Conservation (phyloP, 2,888 invertebrate genomes). For the Tipula helvola region DNA sequence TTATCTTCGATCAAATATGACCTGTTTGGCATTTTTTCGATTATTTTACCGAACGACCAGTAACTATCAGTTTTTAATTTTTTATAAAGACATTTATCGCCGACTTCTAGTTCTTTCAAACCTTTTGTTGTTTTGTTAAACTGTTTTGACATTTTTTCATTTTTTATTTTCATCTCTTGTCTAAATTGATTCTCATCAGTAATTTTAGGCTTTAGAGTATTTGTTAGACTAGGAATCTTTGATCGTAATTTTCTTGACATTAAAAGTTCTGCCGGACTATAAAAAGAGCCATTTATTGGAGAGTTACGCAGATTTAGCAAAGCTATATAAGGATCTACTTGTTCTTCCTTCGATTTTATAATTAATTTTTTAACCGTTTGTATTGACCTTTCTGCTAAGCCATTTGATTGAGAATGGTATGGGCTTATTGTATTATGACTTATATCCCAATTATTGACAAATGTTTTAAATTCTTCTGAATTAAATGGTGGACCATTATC, state of each 20-base stretch:
- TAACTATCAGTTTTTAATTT: too few relatives aligned
- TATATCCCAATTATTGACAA: not conserved
- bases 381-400: too few relatives aligned
- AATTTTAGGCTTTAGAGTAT: not conserved
- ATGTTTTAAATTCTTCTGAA: not conserved
- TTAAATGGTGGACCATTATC: too few relatives aligned
- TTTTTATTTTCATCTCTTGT: not conserved
- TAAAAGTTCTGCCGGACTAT: not conserved
- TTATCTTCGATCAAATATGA: not conserved
- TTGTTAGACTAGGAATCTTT: not conserved
- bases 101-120: too few relatives aligned
- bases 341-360: not conserved
- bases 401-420: too few relatives aligned
- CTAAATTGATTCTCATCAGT: too few relatives aligned
- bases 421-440: not conserved
- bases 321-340: not conserved
- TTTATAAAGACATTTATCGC: too few relatives aligned
- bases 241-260: too few relatives aligned
- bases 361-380: not conserved
- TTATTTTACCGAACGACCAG: not conserved
- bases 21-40: too few relatives aligned
- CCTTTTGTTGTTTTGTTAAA: too few relatives aligned
- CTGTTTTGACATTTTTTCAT: not conserved
- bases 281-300: not conserved
- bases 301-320: not conserved